Evolutionary conservation across 1,140 invertebrate species (phyloP).

Genomic region (Muscidifurax raptorellus): DNA sequence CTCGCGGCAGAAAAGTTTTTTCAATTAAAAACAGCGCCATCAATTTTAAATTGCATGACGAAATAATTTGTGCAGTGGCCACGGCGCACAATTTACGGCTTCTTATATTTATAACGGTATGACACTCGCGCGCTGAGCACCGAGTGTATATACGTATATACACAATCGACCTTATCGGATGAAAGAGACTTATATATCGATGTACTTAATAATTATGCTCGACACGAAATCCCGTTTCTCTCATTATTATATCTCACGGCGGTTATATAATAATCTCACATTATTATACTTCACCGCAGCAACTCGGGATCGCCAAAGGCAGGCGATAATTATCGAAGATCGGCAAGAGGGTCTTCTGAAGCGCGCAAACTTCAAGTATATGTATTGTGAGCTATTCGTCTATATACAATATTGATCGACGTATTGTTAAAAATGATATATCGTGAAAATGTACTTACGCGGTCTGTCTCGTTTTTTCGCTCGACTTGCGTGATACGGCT

Average conservation of each 20-base stretch:
- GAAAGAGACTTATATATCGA: background rate
- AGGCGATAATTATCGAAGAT: slow-evolving; percentile 16
- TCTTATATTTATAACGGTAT: slow-evolving; percentile 2
- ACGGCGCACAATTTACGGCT: slow-evolving; percentile 6
- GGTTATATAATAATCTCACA: too few relatives aligned
- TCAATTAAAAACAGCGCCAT: slow-evolving; percentile 42
- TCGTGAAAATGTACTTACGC: background rate
- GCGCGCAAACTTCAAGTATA: too few relatives aligned
- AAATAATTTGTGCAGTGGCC: slow-evolving; percentile 32
- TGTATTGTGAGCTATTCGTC: too few relatives aligned
- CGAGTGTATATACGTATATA: too few relatives aligned
- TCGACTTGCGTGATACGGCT: background rate
- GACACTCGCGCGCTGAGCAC: slow-evolving; percentile 17
- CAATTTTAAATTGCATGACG: slow-evolving; percentile 27
- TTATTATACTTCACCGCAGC: too few relatives aligned
- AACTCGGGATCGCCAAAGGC: too few relatives aligned
- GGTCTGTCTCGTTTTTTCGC: background rate
- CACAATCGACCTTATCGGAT: slow-evolving; percentile 17
- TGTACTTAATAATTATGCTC: background rate
- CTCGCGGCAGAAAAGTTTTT: slow-evolving; percentile 7
- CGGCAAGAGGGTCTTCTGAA: background rate
- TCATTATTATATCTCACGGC: background rate
- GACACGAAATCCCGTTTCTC: background rate
- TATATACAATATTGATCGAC: slow-evolving; percentile 8
- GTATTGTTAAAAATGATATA: slow-evolving; percentile 16